Conservation (phyloP, 2,888 invertebrate genomes). For the Agonopterix heracliana region DNA sequence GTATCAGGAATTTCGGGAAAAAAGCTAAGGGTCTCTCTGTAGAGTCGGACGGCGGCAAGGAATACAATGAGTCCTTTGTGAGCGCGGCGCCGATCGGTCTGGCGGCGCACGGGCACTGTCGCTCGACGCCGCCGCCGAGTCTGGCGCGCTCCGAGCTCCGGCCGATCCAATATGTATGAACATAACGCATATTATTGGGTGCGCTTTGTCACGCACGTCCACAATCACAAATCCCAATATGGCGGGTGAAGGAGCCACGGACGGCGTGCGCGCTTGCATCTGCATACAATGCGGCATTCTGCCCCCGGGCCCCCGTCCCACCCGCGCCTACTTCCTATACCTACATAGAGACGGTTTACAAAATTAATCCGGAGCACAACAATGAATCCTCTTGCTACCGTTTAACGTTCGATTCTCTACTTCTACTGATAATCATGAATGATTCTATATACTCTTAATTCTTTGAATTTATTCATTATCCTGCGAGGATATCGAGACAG, state of each 20-base stretch:
- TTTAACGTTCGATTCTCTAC: background rate
- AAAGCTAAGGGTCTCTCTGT: slow-evolving; percentile 57
- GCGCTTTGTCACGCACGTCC: slow-evolving; percentile 30
- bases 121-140: slow-evolving; percentile 41
- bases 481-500: background rate
- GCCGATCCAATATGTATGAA: slow-evolving; percentile 7
- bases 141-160: slow-evolving; percentile 24
- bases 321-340: slow-evolving; percentile 5
- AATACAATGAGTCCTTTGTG: slow-evolving; percentile 72
- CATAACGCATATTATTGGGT: slow-evolving; percentile 11
- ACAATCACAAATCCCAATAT: slow-evolving; percentile 10
- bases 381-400: slow-evolving; percentile 4
- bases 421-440: background rate
- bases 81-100: slow-evolving; percentile 72
- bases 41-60: slow-evolving; percentile 46
- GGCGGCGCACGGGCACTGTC: slow-evolving; percentile 39
- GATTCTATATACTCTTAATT: slow-evolving; percentile 1
- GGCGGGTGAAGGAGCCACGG: slow-evolving; percentile 11
- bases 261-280: slow-evolving; percentile 28
- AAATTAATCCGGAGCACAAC: slow-evolving; percentile 6
- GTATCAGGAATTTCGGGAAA: slow-evolving; percentile 68
- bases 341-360: slow-evolving; percentile 5
- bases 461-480: slow-evolving; percentile 2
- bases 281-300: slow-evolving; percentile 38
- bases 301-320: slow-evolving; percentile 5